phyloP scores from a whole-genome alignment of 2,888 invertebrate genomes.

The Pristionchus mayeri region DNA sequence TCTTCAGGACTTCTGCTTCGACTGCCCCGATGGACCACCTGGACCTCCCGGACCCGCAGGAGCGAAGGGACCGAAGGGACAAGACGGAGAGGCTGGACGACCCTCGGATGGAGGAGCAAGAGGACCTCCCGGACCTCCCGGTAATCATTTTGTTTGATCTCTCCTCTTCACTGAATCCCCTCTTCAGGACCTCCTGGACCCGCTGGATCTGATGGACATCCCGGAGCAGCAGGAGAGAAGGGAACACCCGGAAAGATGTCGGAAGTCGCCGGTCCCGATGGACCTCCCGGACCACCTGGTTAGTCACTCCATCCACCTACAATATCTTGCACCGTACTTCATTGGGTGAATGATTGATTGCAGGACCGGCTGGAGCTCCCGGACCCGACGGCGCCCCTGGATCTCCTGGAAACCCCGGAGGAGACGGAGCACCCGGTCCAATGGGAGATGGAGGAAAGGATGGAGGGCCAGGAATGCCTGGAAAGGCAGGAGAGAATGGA shows the following conservation, averaged over 20 bases:
- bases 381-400: slow-evolving; percentile 66
- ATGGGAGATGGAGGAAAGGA: slow-evolving; percentile 49
- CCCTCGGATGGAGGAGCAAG: slow-evolving; percentile 50
- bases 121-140: slow-evolving; percentile 50
- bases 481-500: slow-evolving; percentile 54
- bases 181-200: slow-evolving; percentile 50
- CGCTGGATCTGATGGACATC: slow-evolving; percentile 48
- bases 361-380: slow-evolving; percentile 65
- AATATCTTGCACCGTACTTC: neutral
- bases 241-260: slow-evolving; percentile 49
- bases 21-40: slow-evolving; percentile 48
- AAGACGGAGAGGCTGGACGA: slow-evolving; percentile 21
- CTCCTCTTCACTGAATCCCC: neutral
- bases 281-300: slow-evolving; percentile 51
- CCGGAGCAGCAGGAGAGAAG: slow-evolving; percentile 49
- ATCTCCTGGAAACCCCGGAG: slow-evolving; percentile 63
- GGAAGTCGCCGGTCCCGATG: slow-evolving; percentile 50
- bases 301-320: neutral
- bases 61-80: slow-evolving; percentile 48
- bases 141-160: neutral
- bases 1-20: too few relatives aligned
- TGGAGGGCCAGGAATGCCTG: slow-evolving; percentile 49
- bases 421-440: slow-evolving; percentile 60
- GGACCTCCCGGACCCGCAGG: slow-evolving; percentile 48
- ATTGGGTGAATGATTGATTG: neutral